A percentile compares a stretch with the other conserved stretches of the same genome.
phyloP scores from a whole-genome alignment of 2,888 invertebrate genomes.

The Ornithoptera priamus region DNA sequence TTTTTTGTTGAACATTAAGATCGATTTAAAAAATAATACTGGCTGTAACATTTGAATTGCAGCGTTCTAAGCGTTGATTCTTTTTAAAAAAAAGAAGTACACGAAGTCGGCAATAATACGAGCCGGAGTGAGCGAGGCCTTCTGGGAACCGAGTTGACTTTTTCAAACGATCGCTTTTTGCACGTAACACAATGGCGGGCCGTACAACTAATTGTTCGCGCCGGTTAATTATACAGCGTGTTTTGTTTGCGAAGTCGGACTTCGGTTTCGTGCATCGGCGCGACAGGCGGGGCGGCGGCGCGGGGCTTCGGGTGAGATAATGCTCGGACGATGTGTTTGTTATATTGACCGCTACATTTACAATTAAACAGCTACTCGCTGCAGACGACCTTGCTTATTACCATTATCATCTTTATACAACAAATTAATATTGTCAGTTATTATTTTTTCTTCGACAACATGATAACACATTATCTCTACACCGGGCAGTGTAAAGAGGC shows the following conservation, averaged over 20 bases:
- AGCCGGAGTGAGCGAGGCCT: constrained; percentile 58
- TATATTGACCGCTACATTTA: constrained; percentile 41
- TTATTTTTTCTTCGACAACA: no score
- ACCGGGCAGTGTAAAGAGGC: no score
- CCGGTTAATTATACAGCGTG: constrained; percentile 66
- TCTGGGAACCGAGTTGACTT: constrained; percentile 66
- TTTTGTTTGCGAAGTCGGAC: constrained; percentile 52
- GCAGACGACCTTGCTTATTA: constrained; percentile 37
- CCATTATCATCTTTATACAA: background rate
- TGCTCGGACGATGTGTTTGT: constrained; percentile 30
- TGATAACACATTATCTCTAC: no score
- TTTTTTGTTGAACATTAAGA: no score
- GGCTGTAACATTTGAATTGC: constrained; percentile 54
- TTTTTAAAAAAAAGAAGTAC: constrained; percentile 63
- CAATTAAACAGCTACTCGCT: constrained; percentile 42
- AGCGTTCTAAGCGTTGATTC: constrained; percentile 67
- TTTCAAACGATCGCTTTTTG: constrained; percentile 49
- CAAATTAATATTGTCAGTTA: no score
- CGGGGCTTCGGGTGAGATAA: constrained; percentile 32
- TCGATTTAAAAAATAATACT: constrained; percentile 1
- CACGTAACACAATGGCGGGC: constrained; percentile 63
- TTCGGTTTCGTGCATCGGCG: constrained; percentile 36
- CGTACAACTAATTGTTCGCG: constrained; percentile 68
- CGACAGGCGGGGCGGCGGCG: constrained; percentile 17
- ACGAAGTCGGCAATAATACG: constrained; percentile 49